These are phyloP conservation scores for Meloidogyne exigua DNA, from an alignment of 1,140 invertebrate species.

Conservation along the genomic window DNA sequence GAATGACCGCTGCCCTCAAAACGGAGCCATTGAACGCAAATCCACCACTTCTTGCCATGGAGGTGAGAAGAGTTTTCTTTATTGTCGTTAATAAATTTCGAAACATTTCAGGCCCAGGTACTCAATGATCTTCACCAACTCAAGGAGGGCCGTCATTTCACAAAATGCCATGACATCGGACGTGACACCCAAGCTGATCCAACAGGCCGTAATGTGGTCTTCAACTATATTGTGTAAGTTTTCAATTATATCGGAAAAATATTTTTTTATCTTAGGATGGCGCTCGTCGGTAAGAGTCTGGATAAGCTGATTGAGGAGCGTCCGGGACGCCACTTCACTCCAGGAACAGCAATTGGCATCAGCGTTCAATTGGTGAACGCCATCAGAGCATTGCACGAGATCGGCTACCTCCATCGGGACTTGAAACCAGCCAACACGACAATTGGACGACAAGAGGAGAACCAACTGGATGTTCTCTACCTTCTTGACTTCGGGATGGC, in stretches of 20 bases:
- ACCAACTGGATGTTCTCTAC: constrained; percentile 44
- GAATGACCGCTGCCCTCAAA: neutral
- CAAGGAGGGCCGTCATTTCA: neutral
- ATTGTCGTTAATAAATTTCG: neutral
- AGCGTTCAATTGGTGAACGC: constrained; percentile 46
- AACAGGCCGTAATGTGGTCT: neutral
- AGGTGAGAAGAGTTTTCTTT: neutral
- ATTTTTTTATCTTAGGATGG: neutral
- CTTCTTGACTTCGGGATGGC: constrained; percentile 51
- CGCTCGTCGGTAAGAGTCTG: neutral
- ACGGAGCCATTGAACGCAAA: neutral
- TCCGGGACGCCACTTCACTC: constrained; percentile 18
- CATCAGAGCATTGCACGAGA: constrained; percentile 42
- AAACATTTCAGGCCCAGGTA: neutral
- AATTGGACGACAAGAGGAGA: constrained; percentile 37
- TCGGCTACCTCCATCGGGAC: constrained; percentile 48
- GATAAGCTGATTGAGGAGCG: neutral
- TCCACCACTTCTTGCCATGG: neutral
- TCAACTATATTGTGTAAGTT: constrained; percentile 10
- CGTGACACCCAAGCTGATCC: neutral
- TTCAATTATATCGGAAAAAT: neutral
- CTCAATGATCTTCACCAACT: neutral
- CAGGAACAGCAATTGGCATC: constrained; percentile 39
- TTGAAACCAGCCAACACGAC: constrained; percentile 50
- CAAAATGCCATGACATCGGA: constrained; percentile 28